phyloP scores from a whole-genome alignment of 2,888 invertebrate species.

The Lamellibrachia satsuma region DNA sequence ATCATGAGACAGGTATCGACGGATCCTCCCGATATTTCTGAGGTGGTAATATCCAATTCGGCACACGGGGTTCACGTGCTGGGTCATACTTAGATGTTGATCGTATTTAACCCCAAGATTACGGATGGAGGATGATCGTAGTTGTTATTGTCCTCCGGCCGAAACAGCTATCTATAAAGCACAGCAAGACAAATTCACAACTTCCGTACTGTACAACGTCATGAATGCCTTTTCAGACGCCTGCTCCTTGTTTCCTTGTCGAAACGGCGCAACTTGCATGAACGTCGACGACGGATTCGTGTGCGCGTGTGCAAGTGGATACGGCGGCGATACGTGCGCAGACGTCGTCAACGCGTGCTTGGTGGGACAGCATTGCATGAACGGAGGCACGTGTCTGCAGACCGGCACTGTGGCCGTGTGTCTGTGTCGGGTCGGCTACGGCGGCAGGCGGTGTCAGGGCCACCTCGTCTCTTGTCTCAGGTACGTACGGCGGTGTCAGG shows the following conservation, averaged over 20 bases:
- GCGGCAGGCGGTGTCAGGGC: constrained; percentile 30
- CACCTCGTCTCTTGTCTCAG: not conserved
- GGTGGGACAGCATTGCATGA: not conserved
- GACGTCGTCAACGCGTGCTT: not conserved
- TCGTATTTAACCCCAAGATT: too few relatives aligned
- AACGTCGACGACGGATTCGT: not conserved
- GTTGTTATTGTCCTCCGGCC: too few relatives aligned
- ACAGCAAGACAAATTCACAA: too few relatives aligned
- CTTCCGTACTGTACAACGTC: too few relatives aligned
- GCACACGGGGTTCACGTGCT: too few relatives aligned
- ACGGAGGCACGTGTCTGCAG: not conserved
- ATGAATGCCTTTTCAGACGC: not conserved
- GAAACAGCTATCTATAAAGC: too few relatives aligned
- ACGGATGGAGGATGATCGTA: too few relatives aligned
- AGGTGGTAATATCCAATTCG: too few relatives aligned
- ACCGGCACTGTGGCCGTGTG: constrained; percentile 21
- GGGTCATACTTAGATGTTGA: too few relatives aligned
- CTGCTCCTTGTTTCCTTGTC: not conserved
- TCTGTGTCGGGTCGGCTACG: constrained; percentile 28
- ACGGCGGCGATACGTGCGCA: not conserved
- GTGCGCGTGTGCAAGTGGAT: not conserved
- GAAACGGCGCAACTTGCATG: not conserved
- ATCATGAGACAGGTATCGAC: too few relatives aligned
- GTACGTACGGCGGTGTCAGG: too few relatives aligned
- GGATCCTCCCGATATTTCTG: too few relatives aligned